Evolutionary conservation across 2,797 vertebrate genomes (phyloP), one percentile per base, ranked within the genome.

Genomic region (Crotalus adamanteus): DNA sequence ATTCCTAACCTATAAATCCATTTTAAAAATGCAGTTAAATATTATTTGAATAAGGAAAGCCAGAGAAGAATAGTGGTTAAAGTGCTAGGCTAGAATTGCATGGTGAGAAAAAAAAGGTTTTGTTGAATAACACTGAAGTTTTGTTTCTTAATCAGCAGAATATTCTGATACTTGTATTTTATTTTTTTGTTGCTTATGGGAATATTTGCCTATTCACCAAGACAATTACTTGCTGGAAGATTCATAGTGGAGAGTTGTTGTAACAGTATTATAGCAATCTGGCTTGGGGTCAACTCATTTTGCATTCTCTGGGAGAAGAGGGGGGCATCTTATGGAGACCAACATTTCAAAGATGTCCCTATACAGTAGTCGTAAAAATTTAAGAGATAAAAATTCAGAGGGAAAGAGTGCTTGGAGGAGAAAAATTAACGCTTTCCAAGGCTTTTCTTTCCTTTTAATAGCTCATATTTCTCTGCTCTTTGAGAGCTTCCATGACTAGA

Each of bases 401-500:
- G 87, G 37, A 91, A 93, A 94, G 87, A 93, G 65, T 25, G 88
- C 96, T 73, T 31, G 22, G 95, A 87, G 51, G 56, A 4, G 91
- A 65, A 93, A 93, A 92, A 73, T 92, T 91, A 18, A 88, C 61
- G 51, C 69, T 78, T 89, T 91, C 94, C 85, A 89, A 89, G 83
- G 92, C 63, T 60, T 37, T 86, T 91, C 88, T 92, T 91, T 37
- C 31, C 47, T 92, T 91, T 93, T 94, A 93, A 57, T 92, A 55
- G 89, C 93, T 96, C 93, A 93, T 94, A 94, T 92, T 95, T 95
- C 96, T 94, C 65, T 96, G 86, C 94, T 94, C 94, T 93, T 96
- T 96, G 96, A 96, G 97, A 97, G 96, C 96, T 97, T 96, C 97
- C 96, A 97, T 93, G 95, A 97, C 91, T 96, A 96, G 90, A 94